A percentile compares a stretch with the other conserved stretches of the same genome.
Evolutionary conservation across 64 coral and sea anemone species (phyloP).

Genomic region (Pachyseris speciosa): DNA sequence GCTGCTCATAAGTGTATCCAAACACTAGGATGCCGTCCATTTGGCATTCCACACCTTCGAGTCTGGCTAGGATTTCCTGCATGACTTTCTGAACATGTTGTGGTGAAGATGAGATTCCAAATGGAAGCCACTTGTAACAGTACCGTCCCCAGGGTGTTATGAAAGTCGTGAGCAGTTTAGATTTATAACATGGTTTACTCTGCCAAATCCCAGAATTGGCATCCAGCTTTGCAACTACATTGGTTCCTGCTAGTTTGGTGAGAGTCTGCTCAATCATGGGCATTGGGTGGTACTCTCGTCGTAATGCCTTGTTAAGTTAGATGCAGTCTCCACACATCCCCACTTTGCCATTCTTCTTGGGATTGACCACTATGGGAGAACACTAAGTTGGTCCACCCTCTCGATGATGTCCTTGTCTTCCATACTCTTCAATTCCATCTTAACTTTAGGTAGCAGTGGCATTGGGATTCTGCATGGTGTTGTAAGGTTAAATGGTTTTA

Average conservation of each 20-base stretch:
- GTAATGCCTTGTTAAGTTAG: slow-evolving; percentile 28
- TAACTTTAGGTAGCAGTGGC: slow-evolving; percentile 45
- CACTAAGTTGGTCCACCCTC: slow-evolving; percentile 4
- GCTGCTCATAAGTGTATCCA: slow-evolving; percentile 6
- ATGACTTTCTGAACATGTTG: slow-evolving; percentile 63
- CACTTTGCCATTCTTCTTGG: slow-evolving; percentile 13
- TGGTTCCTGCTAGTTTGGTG: slow-evolving; percentile 25
- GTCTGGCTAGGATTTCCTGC: slow-evolving; percentile 21
- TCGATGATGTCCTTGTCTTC: background rate
- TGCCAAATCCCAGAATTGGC: slow-evolving; percentile 46
- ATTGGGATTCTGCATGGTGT: slow-evolving; percentile 23
- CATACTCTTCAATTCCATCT: background rate
- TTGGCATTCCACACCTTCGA: slow-evolving; percentile 41
- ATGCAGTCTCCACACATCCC: slow-evolving; percentile 54
- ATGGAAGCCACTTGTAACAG: slow-evolving; percentile 61
- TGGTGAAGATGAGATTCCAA: slow-evolving; percentile 52
- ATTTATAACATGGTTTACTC: background rate
- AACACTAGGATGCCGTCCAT: slow-evolving; percentile 56
- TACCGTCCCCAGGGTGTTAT: slow-evolving; percentile 63
- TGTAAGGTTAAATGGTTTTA: slow-evolving; percentile 9
- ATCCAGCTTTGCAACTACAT: slow-evolving; percentile 40
- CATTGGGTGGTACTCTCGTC: slow-evolving; percentile 26
- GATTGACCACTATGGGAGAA: slow-evolving; percentile 19
- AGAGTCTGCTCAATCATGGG: slow-evolving; percentile 40
- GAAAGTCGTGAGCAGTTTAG: background rate